A percentile compares a stretch with the other conserved stretches of the same genome.
phyloP scores from a whole-genome alignment of 2,797 vertebrate species.

The Lithobates pipiens region DNA sequence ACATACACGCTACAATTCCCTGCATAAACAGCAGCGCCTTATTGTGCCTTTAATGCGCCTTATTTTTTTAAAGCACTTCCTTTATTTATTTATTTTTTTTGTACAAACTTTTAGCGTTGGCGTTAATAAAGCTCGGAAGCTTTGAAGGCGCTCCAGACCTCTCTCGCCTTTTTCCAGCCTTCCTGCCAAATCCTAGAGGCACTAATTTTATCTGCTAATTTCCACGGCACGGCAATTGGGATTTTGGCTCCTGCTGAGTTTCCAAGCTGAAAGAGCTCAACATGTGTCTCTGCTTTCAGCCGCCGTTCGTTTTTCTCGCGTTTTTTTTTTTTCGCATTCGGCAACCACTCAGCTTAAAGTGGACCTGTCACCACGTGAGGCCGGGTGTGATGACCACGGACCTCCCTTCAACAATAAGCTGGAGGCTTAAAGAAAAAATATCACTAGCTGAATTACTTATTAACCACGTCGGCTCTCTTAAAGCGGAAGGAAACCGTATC shows the following conservation, averaged over 20 bases:
- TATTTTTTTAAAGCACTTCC: constrained; percentile 65
- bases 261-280: constrained; percentile 33
- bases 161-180: constrained; percentile 75
- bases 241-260: constrained; percentile 67
- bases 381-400: no score
- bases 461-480: no score
- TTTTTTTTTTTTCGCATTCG: background rate
- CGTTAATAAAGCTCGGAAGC: constrained; percentile 66
- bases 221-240: constrained; percentile 69
- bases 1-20: background rate
- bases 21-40: background rate
- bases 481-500: no score
- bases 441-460: no score
- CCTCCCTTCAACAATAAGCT: background rate
- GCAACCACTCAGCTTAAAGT: background rate
- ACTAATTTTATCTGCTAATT: constrained; percentile 79
- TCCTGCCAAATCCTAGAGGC: constrained; percentile 73
- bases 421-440: background rate
- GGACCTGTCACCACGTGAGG: background rate
- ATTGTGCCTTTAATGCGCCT: constrained; percentile 61
- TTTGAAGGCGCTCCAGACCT: constrained; percentile 77
- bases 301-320: background rate
- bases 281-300: constrained; percentile 15
- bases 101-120: constrained; percentile 64
- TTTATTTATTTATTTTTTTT: constrained; percentile 51